Base-by-base conservation (phyloP, 2,113 vertebrate species). In the Phaethon lepturus region DNA sequence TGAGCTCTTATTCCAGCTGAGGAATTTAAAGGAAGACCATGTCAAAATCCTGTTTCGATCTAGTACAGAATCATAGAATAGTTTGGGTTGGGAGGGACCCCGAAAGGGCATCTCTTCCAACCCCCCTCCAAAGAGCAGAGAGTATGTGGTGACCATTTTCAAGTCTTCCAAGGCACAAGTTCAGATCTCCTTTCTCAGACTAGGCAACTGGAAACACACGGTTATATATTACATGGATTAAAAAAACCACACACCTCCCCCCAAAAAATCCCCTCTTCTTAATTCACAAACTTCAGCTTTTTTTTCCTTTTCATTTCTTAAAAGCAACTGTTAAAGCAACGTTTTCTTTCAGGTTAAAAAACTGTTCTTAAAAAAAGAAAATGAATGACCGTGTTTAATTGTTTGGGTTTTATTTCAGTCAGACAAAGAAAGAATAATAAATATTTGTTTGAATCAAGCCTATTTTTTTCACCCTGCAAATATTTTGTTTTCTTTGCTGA, bases 211-310 rank as follows among this genome's bases (percentile, higher is more conserved):
- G 14, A 16, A 88, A 71, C 11, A 50, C 11, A 55, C 0, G 3
- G 8, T 45, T 71, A 13, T n/a, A 38, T 50, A 59, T 20, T 62
- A 73, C 50, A 80, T 24, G 2, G 19, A 23, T 49, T 63, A 8
- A 31, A 40, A 84, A 50, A 52, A 24, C 0, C 0, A 13, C 6
- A 17, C 26, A 55, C 31, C 3, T 5, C 4, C 38, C 38, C 38
- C 38, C 38, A 38, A 38, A 38, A 38, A 38, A 35, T 31, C 3
- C 6, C 7, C 7, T 29, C 22, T 69, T 79, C 73, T 83, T 50
- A 58, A 64, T 47, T 87, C 19, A n/a, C 4, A 67, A 20, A 20
- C 59, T 67, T 28, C 28, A 58, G 16, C 11, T 59, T 77, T 47
- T 55, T 0, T 20, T 74, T 72, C 4, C 10, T 81, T 88, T 84